These are phyloP conservation scores for Ranitomeya imitator DNA, from an alignment of 2,113 vertebrate species.

Conservation along the genomic window DNA sequence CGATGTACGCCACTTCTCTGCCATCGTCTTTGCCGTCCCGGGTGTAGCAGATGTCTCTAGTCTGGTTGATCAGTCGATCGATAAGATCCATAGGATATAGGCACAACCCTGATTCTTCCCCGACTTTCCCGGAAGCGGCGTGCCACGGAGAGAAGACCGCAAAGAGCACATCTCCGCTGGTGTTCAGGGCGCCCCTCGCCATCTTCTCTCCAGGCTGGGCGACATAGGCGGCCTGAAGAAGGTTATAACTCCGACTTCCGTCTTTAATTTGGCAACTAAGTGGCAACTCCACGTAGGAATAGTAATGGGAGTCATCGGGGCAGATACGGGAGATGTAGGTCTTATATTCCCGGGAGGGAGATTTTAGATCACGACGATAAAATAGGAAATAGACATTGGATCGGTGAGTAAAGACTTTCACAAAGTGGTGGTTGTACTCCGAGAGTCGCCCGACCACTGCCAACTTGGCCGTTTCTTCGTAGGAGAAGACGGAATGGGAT, in stretches of 20 bases:
- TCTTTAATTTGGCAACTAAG: slow-evolving; percentile 79
- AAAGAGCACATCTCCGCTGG: slow-evolving; percentile 76
- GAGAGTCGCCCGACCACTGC: slow-evolving; percentile 90
- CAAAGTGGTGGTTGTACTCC: slow-evolving; percentile 95
- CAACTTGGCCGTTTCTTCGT: slow-evolving; percentile 94
- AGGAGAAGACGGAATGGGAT: slow-evolving; percentile 90
- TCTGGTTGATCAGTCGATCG: slow-evolving; percentile 83
- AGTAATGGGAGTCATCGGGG: slow-evolving; percentile 91
- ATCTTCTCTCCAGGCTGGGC: slow-evolving; percentile 65
- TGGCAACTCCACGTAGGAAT: slow-evolving; percentile 94
- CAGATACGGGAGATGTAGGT: slow-evolving; percentile 92
- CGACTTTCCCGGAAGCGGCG: slow-evolving; percentile 73
- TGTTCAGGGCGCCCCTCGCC: slow-evolving; percentile 53
- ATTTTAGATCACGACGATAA: slow-evolving; percentile 90
- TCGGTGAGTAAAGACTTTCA: slow-evolving; percentile 83
- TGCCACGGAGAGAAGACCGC: slow-evolving; percentile 84
- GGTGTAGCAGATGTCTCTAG: slow-evolving; percentile 93
- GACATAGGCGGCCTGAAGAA: slow-evolving; percentile 87
- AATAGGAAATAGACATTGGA: slow-evolving; percentile 93
- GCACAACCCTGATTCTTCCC: slow-evolving; percentile 88
- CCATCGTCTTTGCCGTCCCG: slow-evolving; percentile 79
- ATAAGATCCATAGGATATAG: slow-evolving; percentile 86
- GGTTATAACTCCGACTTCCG: slow-evolving; percentile 76
- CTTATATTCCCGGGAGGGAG: slow-evolving; percentile 85
- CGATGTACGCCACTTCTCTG: slow-evolving; percentile 89